A percentile compares a stretch with the other conserved stretches of the same genome.
Conservation (phyloP, 2,888 invertebrate genomes). For the Amblyjoppa proteus region DNA sequence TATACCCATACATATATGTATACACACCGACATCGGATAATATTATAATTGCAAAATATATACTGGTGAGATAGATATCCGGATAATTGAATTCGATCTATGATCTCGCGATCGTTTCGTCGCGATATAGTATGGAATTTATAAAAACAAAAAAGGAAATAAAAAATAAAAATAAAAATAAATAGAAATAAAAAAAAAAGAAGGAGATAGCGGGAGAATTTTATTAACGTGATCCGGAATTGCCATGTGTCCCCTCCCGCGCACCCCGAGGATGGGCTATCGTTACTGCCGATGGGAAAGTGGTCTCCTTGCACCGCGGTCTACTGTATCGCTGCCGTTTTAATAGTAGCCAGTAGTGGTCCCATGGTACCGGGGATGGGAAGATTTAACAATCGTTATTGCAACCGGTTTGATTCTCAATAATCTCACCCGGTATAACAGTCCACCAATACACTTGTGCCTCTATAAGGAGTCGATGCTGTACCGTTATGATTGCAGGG, state of each 20-base stretch:
- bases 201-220: constrained; percentile 17
- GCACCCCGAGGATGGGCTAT: not conserved
- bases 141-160: constrained; percentile 3
- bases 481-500: constrained; percentile 83
- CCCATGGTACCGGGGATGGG: constrained; percentile 33
- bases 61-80: constrained; percentile 58
- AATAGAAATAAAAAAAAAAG: not conserved
- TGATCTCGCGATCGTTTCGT: constrained; percentile 58
- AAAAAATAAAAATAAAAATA: constrained; percentile 15
- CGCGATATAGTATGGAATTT: constrained; percentile 36
- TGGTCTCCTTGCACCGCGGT: constrained; percentile 20
- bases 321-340: constrained; percentile 15
- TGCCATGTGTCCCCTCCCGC: not conserved
- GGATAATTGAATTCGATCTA: constrained; percentile 68
- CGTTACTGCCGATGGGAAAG: constrained; percentile 29
- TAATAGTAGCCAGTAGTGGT: constrained; percentile 36
- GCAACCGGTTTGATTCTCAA: constrained; percentile 70
- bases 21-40: constrained; percentile 42
- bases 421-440: constrained; percentile 72
- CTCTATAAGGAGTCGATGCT: constrained; percentile 78
- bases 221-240: constrained; percentile 10
- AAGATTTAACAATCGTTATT: constrained; percentile 60
- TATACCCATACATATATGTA: constrained; percentile 22
- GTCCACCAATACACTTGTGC: constrained; percentile 59
- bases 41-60: constrained; percentile 70